Evolutionary conservation across 2,113 vertebrate species (phyloP).

Genomic region (Mixornis gularis): DNA sequence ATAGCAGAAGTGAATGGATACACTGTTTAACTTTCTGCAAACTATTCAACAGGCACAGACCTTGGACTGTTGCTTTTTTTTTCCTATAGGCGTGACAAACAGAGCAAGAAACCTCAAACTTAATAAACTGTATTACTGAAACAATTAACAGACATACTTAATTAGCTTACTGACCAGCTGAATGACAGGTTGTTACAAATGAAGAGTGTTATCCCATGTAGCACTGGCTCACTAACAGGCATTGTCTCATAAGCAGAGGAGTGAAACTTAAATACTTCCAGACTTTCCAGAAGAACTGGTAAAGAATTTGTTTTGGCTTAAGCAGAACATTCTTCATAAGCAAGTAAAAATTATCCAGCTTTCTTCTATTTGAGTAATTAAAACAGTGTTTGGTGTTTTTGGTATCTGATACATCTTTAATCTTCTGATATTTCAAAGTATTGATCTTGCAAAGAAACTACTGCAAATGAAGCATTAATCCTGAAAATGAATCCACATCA

Average conservation of each 20-base stretch:
- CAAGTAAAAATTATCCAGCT: constrained; percentile 67
- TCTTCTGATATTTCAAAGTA: constrained; percentile 75
- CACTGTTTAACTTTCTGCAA: constrained; percentile 45
- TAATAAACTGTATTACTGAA: constrained; percentile 7
- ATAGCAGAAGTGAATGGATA: constrained; percentile 47
- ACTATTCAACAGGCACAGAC: constrained; percentile 37
- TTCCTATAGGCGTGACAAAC: not conserved
- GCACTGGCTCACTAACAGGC: constrained; percentile 60
- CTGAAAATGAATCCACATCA: constrained; percentile 63
- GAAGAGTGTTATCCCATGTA: constrained; percentile 5
- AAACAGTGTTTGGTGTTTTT: constrained; percentile 68
- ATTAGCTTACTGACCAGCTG: constrained; percentile 20
- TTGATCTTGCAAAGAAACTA: constrained; percentile 70
- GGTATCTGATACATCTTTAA: constrained; percentile 70
- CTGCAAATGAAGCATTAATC: constrained; percentile 60
- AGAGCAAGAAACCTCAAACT: constrained; percentile 11
- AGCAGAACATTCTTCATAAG: constrained; percentile 71
- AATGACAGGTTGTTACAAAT: constrained; percentile 36
- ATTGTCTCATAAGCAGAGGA: constrained; percentile 69
- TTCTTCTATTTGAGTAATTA: constrained; percentile 77
- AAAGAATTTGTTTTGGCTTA: constrained; percentile 79
- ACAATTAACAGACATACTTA: constrained; percentile 20
- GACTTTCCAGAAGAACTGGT: constrained; percentile 75
- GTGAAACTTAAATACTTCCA: constrained; percentile 76
- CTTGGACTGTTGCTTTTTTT: constrained; percentile 9